Base-by-base conservation (phyloP, 2,797 vertebrate genomes). In the Scleropages formosus region DNA sequence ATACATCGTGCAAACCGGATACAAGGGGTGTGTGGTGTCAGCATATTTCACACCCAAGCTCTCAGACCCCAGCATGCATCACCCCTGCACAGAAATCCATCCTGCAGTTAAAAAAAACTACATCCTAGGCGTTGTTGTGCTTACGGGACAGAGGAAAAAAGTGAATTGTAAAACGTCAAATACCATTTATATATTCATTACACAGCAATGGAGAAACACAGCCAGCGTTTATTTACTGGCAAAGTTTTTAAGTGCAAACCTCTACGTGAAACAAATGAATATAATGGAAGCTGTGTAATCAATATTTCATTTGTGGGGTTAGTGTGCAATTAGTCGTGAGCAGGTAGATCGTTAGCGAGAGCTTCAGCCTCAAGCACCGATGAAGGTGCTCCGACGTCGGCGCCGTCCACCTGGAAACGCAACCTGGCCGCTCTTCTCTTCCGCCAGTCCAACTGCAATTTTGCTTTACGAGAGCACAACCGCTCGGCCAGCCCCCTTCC, bases 251-350 rank as follows among this genome's bases (percentile, higher is more conserved):
- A 88, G 87, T 87, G 89, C 86, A 90, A 87, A 87, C 84, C 80
- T 91, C 87, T 85, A 89, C 89, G 90, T 83, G 88, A 87, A 87
- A 88, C 83, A 82, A 87, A 85, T 77, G 8, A 59, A 51, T 11
- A 51, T 27, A n/a, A 73, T 60, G 7, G n/a, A 49, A 75, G 61
- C 26, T 67, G 71, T 73, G 24, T 51, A 49, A 65, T 70, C 58
- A 31, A 27, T 60, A 31, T 15, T 63, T 59, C 77, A 64, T 22
- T 74, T 24, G 58, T 44, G 39, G 65, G 24, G 63, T 69, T 56
- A 74, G 53, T 44, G 13, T 67, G 51, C 27, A 26, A 39, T 78
- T 78, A 78, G 39, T 75, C 27, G 4, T 47, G 53, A 65, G 46
- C n/a, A 44, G 39, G 53, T 58, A 66, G 47, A 20, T 39, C 22